Base-by-base conservation (phyloP, 2,113 vertebrate species). In the Tachycineta bicolor region DNA sequence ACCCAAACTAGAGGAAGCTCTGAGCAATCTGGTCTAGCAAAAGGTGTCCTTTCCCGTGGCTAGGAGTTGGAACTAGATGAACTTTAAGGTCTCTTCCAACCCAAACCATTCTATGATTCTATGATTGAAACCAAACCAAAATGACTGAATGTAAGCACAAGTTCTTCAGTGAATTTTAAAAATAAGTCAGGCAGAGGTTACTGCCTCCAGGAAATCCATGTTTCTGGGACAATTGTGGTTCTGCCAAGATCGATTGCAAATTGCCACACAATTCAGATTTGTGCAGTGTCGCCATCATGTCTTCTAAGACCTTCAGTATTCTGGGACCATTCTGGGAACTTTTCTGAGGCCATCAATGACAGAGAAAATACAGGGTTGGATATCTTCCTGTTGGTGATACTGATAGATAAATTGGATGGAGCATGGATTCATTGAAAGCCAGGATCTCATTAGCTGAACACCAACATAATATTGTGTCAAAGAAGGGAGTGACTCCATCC, bases 201-300 rank as follows among this genome's bases (percentile, higher is more conserved):
- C 12, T 65, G 24, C 17, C 68, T 41, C n/a, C 39, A 74, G 50
- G 28, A 20, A 70, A 39, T 21, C 41, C 55, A 50, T 0, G 2
- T 23, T 73, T 34, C 34, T 76, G 58, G 47, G 6, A 43, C 17
- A 59, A 10, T 52, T 41, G 50, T 44, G 52, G 9, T 26, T 82
- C 11, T 41, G 5, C 33, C 0, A 1, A 20, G 11, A 39, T 37
- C 2, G 17, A 43, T 2, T 63, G 25, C 29, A 88, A 67, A 63
- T 71, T 26, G 31, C 12, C 44, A n/a, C 19, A 68, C 12, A 43
- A 25, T 80, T 88, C 53, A 64, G 17, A 29, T 31, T 34, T 47
- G 24, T 62, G 60, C 14, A 11, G 23, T 10, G 15, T 60, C 59
- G 65, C 21, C 37, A 9, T 31, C 31, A 55, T 26, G 22, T 26